Evolutionary conservation across 2,888 invertebrate species (phyloP).

Genomic region (Nycteola revayana): DNA sequence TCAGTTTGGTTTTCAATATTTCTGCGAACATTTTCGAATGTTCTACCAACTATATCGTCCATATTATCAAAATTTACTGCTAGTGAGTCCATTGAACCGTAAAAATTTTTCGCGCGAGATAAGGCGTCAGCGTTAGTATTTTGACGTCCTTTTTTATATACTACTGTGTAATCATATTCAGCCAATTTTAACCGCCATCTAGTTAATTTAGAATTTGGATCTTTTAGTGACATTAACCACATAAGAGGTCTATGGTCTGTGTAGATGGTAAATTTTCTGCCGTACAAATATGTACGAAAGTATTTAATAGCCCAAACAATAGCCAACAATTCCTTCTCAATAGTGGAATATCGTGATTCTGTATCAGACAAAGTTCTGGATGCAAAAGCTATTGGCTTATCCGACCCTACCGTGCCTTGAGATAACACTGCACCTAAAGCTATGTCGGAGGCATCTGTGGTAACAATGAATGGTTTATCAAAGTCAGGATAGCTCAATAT

Average conservation of each 20-base stretch:
- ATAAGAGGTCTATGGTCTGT: constrained; percentile 52
- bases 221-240: constrained; percentile 48
- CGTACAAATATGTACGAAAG: constrained; percentile 48
- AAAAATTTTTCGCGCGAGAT: constrained; percentile 26
- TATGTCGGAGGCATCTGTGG: constrained; percentile 34
- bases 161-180: constrained; percentile 33
- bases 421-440: constrained; percentile 35
- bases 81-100: constrained; percentile 5
- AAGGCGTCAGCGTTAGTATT: constrained; percentile 36
- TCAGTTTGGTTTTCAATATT: constrained; percentile 6
- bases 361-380: constrained; percentile 29
- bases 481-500: constrained; percentile 50
- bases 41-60: not conserved
- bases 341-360: constrained; percentile 28
- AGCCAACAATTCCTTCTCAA: constrained; percentile 47
- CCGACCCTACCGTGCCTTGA: constrained; percentile 31
- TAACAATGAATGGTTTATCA: constrained; percentile 29
- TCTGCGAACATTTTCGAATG: too few relatives aligned
- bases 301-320: constrained; percentile 47
- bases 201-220: constrained; percentile 45
- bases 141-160: constrained; percentile 30
- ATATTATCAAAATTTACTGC: too few relatives aligned
- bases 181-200: constrained; percentile 43
- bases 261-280: constrained; percentile 44
- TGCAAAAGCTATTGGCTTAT: constrained; percentile 33